phyloP scores from a whole-genome alignment of 2,888 invertebrate genomes.

The Ichneumon xanthorius region DNA sequence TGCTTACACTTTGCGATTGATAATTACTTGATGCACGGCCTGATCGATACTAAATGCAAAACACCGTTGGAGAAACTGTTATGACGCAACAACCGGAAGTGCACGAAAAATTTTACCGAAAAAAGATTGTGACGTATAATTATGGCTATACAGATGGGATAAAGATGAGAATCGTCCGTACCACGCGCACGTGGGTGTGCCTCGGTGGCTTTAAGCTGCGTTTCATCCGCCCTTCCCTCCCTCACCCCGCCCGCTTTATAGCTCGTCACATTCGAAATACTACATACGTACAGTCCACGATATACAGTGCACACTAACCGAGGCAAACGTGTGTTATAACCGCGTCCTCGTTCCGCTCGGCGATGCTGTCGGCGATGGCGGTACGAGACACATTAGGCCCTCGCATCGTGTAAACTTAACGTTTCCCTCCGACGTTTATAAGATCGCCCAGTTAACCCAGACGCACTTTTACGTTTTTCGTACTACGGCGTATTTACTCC shows the following conservation, averaged over 20 bases:
- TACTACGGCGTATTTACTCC: slow-evolving; percentile 17
- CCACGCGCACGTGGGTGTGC: slow-evolving; percentile 51
- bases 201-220: slow-evolving; percentile 10
- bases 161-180: slow-evolving; percentile 16
- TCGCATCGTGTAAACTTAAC: slow-evolving; percentile 49
- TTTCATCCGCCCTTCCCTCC: slow-evolving; percentile 2
- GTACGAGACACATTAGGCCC: slow-evolving; percentile 23
- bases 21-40: too few relatives aligned
- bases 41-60: background rate
- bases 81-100: slow-evolving; percentile 18
- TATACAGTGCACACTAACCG: background rate
- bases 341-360: background rate
- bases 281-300: slow-evolving; percentile 5
- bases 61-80: too few relatives aligned
- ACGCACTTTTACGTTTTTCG: slow-evolving; percentile 16
- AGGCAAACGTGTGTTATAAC: background rate
- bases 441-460: background rate
- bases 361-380: slow-evolving; percentile 40
- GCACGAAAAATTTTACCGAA: slow-evolving; percentile 21
- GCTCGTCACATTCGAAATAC: slow-evolving; percentile 13
- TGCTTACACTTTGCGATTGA: too few relatives aligned
- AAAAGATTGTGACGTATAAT: slow-evolving; percentile 6
- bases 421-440: slow-evolving; percentile 35
- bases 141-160: slow-evolving; percentile 18
- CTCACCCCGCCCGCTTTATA: background rate